A percentile compares a stretch with the other conserved stretches of the same genome.
Conservation (phyloP, 2,797 vertebrate genomes). For the Apogon hyalosoma region DNA sequence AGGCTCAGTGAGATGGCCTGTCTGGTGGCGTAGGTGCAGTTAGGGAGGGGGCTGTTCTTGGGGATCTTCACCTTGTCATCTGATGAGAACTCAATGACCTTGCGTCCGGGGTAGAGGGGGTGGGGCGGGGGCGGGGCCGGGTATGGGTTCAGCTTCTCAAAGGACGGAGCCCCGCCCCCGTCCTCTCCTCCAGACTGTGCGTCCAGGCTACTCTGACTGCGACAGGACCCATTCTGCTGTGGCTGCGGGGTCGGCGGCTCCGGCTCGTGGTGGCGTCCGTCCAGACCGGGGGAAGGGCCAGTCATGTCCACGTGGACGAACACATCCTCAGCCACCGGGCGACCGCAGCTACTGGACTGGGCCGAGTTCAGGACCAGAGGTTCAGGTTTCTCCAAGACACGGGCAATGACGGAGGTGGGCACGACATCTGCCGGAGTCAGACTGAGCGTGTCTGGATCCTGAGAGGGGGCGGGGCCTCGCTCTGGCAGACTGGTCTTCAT, state of each 20-base stretch:
- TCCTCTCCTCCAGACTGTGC: conserved; percentile 80
- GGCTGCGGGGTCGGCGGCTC: conserved; percentile 1
- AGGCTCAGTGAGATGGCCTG: conserved; percentile 97
- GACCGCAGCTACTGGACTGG: conserved; percentile 90
- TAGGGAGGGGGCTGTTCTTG: conserved; percentile 95
- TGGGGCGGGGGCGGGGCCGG: conserved; percentile 90
- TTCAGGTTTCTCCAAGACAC: conserved; percentile 96
- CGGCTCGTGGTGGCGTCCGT: conserved; percentile 46
- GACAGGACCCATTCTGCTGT: conserved; percentile 88
- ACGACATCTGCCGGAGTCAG: conserved; percentile 91
- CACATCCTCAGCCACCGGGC: conserved; percentile 92
- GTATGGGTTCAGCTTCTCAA: conserved; percentile 94
- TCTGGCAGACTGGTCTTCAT: conserved; percentile 88
- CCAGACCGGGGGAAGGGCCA: conserved; percentile 47
- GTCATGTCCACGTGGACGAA: conserved; percentile 99
- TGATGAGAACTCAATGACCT: conserved; percentile 94
- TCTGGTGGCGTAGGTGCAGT: conserved; percentile 95
- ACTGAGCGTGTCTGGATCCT: conserved; percentile 86
- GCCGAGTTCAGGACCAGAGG: conserved; percentile 94
- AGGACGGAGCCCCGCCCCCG: conserved; percentile 73
- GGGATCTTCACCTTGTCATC: conserved; percentile 97
- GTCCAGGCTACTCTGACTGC: conserved; percentile 82
- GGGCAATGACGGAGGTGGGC: conserved; percentile 94
- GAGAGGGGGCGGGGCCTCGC: conserved; percentile 66
- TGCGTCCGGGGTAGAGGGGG: conserved; percentile 92